phyloP scores from a whole-genome alignment of 2,797 vertebrate genomes.

The Chaunax sp. region DNA sequence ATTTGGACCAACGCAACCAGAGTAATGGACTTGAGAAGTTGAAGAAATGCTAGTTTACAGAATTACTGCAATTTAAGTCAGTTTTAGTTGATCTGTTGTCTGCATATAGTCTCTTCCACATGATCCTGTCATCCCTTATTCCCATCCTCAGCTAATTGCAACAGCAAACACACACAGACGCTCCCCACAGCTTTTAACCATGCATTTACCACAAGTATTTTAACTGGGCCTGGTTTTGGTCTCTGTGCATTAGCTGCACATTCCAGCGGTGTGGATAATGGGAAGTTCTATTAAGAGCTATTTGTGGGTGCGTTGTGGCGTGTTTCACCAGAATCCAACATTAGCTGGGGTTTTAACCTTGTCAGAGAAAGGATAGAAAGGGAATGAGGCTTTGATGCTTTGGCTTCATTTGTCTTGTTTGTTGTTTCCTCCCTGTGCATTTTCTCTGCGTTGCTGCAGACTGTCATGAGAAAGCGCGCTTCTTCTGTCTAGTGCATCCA shows the following conservation, averaged over 20 bases:
- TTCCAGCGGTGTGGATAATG: slow-evolving; percentile 79
- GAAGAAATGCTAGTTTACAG: slow-evolving; percentile 1
- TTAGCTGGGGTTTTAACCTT: slow-evolving; percentile 68
- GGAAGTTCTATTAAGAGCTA: slow-evolving; percentile 76
- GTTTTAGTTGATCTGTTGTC: slow-evolving; percentile 37
- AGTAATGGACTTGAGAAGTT: background rate
- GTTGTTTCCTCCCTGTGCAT: slow-evolving; percentile 45
- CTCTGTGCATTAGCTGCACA: slow-evolving; percentile 77
- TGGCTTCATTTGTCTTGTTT: slow-evolving; percentile 53
- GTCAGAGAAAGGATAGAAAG: slow-evolving; percentile 32
- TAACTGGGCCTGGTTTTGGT: slow-evolving; percentile 74
- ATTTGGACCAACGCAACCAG: background rate
- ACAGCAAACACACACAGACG: slow-evolving; percentile 64
- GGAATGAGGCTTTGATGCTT: slow-evolving; percentile 42
- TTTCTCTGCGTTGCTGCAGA: slow-evolving; percentile 33
- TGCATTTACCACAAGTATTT: slow-evolving; percentile 77
- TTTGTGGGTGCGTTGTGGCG: slow-evolving; percentile 75
- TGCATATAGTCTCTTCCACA: slow-evolving; percentile 40
- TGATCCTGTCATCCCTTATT: slow-evolving; percentile 56
- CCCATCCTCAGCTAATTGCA: slow-evolving; percentile 57
- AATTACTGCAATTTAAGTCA: slow-evolving; percentile 16
- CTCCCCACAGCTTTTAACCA: slow-evolving; percentile 65
- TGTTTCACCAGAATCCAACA: slow-evolving; percentile 77
- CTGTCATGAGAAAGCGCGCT: slow-evolving; percentile 30
- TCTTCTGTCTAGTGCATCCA: slow-evolving; percentile 33